phyloP scores from a whole-genome alignment of 1,140 invertebrate species.

The Antheraea pernyi region DNA sequence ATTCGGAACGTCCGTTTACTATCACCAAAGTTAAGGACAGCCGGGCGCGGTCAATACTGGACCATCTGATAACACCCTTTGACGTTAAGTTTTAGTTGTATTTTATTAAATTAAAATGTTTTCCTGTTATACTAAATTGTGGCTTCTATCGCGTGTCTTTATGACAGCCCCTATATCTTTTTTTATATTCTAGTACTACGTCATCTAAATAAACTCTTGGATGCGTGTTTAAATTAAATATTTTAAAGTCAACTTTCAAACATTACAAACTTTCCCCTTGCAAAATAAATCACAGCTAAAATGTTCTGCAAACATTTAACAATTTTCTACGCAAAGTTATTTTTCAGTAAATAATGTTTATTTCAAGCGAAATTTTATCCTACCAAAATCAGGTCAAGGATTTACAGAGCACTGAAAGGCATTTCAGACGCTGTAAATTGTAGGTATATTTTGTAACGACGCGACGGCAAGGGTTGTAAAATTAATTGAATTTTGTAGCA shows the following conservation, averaged over 20 bases:
- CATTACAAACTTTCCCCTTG: neutral
- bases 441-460: neutral
- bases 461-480: neutral
- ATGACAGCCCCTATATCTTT: too few species aligned
- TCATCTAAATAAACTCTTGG: too few species aligned
- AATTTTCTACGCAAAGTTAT: neutral
- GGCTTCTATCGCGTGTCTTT: too few species aligned
- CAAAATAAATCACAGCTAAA: neutral
- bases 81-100: too few species aligned
- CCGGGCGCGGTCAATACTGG: too few species aligned
- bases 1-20: too few species aligned
- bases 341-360: neutral
- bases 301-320: neutral
- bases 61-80: too few species aligned
- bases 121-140: too few species aligned
- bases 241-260: neutral
- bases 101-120: too few species aligned
- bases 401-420: neutral
- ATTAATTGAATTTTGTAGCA: neutral
- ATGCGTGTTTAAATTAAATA: too few species aligned
- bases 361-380: neutral
- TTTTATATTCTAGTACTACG: too few species aligned
- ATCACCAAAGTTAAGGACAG: too few species aligned
- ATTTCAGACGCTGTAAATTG: neutral
- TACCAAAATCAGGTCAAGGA: neutral